phyloP scores from a whole-genome alignment of 1,140 invertebrate genomes.

The Bilobella aurantiaca region DNA sequence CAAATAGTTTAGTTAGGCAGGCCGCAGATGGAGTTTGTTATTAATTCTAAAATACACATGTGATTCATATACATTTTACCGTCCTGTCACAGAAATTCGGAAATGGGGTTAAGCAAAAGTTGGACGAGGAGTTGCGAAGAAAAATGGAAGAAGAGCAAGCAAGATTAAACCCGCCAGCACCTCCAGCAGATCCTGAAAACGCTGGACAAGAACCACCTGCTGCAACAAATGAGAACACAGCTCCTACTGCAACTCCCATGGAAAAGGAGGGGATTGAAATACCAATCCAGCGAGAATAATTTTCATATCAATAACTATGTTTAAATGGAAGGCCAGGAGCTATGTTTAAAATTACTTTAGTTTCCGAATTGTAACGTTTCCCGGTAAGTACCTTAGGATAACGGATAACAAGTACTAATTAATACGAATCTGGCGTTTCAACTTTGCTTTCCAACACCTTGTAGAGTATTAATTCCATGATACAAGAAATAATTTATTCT shows the following conservation, averaged over 20 bases:
- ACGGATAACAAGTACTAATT: too few species aligned
- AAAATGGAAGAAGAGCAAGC: not conserved
- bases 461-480: too few species aligned
- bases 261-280: not conserved
- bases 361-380: not conserved
- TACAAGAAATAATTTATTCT: too few species aligned
- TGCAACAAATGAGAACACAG: not conserved
- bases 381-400: too few species aligned
- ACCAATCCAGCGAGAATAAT: not conserved
- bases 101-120: not conserved
- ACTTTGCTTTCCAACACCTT: too few species aligned
- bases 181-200: not conserved
- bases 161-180: not conserved
- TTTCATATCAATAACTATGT: not conserved
- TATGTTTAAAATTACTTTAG: not conserved
- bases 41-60: too few species aligned
- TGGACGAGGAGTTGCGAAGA: not conserved
- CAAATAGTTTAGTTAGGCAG: too few species aligned
- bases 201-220: not conserved
- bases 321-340: not conserved
- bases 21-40: too few species aligned
- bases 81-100: not conserved
- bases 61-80: conserved; percentile 1
- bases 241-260: not conserved
- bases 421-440: too few species aligned